A percentile compares a stretch with the other conserved stretches of the same genome.
These are phyloP conservation scores for Listrodromus nycthemerus DNA, from an alignment of 2,888 invertebrate species.

Conservation along the genomic window DNA sequence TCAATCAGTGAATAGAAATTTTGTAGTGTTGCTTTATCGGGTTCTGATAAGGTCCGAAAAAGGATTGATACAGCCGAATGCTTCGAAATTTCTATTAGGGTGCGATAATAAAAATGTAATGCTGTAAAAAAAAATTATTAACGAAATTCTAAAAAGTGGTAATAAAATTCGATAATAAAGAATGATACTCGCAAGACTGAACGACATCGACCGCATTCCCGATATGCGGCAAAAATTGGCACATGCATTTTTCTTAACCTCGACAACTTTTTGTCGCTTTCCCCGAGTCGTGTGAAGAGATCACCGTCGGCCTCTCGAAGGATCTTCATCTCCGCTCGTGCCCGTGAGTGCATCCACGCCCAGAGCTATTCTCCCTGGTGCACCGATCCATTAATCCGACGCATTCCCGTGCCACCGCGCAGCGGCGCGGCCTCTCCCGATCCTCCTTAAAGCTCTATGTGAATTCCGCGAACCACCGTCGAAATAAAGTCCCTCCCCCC, in stretches of 20 bases:
- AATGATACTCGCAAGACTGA: background rate
- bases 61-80: background rate
- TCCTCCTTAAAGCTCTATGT: conserved; percentile 43
- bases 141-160: background rate
- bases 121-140: background rate
- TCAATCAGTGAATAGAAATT: background rate
- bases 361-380: conserved; percentile 30
- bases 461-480: conserved; percentile 39
- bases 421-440: conserved; percentile 36
- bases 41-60: background rate
- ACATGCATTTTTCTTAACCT: background rate
- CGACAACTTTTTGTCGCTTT: conserved; percentile 40
- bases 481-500: conserved; percentile 44
- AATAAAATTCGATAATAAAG: too few relatives aligned
- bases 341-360: conserved; percentile 22
- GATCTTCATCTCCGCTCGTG: conserved; percentile 60
- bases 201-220: conserved; percentile 14
- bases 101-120: too few relatives aligned
- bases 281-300: conserved; percentile 54
- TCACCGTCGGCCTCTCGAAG: conserved; percentile 24
- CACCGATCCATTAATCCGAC: conserved; percentile 64
- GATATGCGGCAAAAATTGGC: conserved; percentile 8
- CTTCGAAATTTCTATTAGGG: background rate
- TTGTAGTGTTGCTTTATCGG: background rate
- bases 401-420: conserved; percentile 47